Conservation (phyloP, 2,888 invertebrate genomes). For the Eupithecia inturbata region DNA sequence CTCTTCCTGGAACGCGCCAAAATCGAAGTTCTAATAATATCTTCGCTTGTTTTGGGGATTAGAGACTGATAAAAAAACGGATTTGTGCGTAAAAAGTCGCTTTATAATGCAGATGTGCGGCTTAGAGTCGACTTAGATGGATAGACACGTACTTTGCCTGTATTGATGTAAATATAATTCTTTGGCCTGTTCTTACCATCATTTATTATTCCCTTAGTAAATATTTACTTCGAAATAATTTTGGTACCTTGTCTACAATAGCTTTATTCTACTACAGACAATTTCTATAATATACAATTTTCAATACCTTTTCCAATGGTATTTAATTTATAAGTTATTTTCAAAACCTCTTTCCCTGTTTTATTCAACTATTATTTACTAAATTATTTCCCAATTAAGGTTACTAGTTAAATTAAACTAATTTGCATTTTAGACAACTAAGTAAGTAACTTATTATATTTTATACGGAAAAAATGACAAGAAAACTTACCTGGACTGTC, state of each 20-base stretch:
- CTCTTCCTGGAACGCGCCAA: slow-evolving; percentile 71
- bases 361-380: no score
- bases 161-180: not conserved
- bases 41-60: slow-evolving; percentile 71
- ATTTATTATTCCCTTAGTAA: not conserved
- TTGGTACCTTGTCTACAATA: not conserved
- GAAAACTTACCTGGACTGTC: not conserved
- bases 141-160: slow-evolving; percentile 16
- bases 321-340: no score
- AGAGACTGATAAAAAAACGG: slow-evolving; percentile 49
- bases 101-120: slow-evolving; percentile 51
- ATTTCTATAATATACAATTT: no score
- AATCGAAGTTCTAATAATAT: slow-evolving; percentile 58
- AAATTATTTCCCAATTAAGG: not conserved
- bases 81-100: slow-evolving; percentile 48
- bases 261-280: no score
- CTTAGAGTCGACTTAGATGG: slow-evolving; percentile 26
- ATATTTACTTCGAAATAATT: not conserved
- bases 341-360: no score
- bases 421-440: not conserved
- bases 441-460: not conserved
- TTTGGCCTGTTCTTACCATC: not conserved
- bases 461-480: no score
- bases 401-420: not conserved
- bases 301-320: no score